Base-by-base conservation (phyloP, 2,797 vertebrate species). In the Clarias laeviceps region DNA sequence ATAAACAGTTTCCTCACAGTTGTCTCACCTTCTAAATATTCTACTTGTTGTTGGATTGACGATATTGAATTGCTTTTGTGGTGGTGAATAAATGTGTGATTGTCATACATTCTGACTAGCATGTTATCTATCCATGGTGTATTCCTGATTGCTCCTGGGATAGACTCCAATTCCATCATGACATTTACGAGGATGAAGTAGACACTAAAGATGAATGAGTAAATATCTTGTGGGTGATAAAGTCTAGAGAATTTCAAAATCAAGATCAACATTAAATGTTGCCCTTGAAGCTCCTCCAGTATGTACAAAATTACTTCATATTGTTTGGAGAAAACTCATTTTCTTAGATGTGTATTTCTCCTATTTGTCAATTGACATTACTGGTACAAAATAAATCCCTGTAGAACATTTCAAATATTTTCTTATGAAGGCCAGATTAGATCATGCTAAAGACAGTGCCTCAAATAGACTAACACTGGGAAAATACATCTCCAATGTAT, bases 401-500 rank as follows among this genome's bases (percentile, higher is more conserved):
- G 50, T 78, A 82, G 61, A 65, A 66, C 29, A 59, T 68, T 56
- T 68, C 6, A 61, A 45, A 45, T 59, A 32, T 29, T 32, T 81
- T 82, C 20, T 45, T 66, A 65, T 45, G 15, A 66, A 56, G 32
- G n/a, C n/a, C 34, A 86, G 32, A 61, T 86, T 66, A 82, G 40
- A 32, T 61, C 74, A 80, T 65, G 66, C 66, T 56, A 83, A 73
- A 66, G 45, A 24, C n/a, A 69, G 32, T 22, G 27, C 15, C 27
- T 66, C 59, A 85, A 68, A 65, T 18, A 37, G 32, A 73, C 37
- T 29, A 64, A 56, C 27, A n/a, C 8, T 56, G 24, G 37, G 20
- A 45, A 61, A 45, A 68, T 56, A 65, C 32, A 61, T 15, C 24
- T 59, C 59, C 18, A 2, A 37, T 32, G n/a, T 24, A 59, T 18